phyloP scores from a whole-genome alignment of 2,888 invertebrate species.

The Latrodectus elegans region DNA sequence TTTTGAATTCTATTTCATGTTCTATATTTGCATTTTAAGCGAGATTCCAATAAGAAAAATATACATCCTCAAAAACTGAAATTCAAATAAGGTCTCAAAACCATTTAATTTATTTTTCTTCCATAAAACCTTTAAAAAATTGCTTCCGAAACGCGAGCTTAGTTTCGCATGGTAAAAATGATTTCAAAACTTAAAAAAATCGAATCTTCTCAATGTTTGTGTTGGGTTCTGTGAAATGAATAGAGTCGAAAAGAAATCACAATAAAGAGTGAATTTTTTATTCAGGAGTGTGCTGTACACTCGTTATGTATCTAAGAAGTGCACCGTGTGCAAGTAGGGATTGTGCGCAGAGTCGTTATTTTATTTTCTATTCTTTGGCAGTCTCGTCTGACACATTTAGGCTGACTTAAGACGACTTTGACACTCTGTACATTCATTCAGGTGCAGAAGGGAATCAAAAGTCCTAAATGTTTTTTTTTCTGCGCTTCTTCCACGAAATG shows the following conservation, averaged over 20 bases:
- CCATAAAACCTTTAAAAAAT: too few species aligned
- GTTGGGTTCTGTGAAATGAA: constrained; percentile 1
- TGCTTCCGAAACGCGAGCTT: too few species aligned
- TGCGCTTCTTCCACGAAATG: neutral
- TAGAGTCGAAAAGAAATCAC: constrained; percentile 15
- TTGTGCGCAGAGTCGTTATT: constrained; percentile 56
- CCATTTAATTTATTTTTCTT: too few species aligned
- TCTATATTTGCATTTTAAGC: too few species aligned
- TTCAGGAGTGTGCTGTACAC: constrained; percentile 52
- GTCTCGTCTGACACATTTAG: constrained; percentile 9
- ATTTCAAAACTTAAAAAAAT: too few species aligned
- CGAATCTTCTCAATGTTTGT: neutral
- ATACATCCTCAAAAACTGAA: too few species aligned
- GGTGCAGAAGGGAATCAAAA: too few species aligned
- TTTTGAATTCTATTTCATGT: too few species aligned
- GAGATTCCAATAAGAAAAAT: too few species aligned
- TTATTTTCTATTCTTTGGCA: constrained; percentile 1
- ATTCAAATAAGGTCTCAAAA: too few species aligned
- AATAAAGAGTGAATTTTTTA: constrained; percentile 53
- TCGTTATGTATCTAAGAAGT: constrained; percentile 16
- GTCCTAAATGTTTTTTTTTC: too few species aligned
- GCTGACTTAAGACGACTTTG: neutral
- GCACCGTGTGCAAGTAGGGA: constrained; percentile 45
- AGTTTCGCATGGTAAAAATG: too few species aligned
- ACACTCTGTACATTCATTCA: neutral